phyloP scores from a whole-genome alignment of 1,140 invertebrate genomes.

The Drosophila asahinai region DNA sequence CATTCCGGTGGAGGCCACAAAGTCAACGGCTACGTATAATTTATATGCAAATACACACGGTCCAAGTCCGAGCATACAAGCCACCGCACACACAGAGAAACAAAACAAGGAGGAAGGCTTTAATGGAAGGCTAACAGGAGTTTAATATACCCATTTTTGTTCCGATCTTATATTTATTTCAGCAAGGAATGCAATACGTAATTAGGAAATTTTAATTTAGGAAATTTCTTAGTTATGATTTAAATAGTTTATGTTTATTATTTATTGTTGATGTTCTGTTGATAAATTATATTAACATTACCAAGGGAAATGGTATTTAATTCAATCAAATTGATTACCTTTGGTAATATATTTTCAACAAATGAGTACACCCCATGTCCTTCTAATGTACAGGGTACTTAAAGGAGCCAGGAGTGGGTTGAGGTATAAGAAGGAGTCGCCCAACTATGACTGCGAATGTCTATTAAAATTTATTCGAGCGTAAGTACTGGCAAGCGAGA shows the following conservation, averaged over 20 bases:
- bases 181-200: too few species aligned
- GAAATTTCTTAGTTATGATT: neutral
- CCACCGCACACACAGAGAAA: conserved; percentile 47
- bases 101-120: conserved; percentile 18
- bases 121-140: neutral
- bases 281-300: neutral
- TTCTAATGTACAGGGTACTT: neutral
- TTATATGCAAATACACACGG: conserved; percentile 83
- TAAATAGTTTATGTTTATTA: too few species aligned
- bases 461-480: conserved; percentile 83
- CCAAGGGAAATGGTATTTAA: too few species aligned
- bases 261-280: neutral
- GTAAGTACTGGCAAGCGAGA: conserved; percentile 73
- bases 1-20: conserved; percentile 78
- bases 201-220: too few species aligned
- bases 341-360: neutral
- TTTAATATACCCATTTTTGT: neutral
- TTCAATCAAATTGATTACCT: too few species aligned
- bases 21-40: conserved; percentile 82
- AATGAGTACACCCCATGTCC: neutral
- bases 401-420: neutral
- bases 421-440: conserved; percentile 21
- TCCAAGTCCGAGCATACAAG: conserved; percentile 62
- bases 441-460: conserved; percentile 72
- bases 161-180: neutral